phyloP scores from a whole-genome alignment of 2,113 vertebrate species.

The Sceloporus tristichus region DNA sequence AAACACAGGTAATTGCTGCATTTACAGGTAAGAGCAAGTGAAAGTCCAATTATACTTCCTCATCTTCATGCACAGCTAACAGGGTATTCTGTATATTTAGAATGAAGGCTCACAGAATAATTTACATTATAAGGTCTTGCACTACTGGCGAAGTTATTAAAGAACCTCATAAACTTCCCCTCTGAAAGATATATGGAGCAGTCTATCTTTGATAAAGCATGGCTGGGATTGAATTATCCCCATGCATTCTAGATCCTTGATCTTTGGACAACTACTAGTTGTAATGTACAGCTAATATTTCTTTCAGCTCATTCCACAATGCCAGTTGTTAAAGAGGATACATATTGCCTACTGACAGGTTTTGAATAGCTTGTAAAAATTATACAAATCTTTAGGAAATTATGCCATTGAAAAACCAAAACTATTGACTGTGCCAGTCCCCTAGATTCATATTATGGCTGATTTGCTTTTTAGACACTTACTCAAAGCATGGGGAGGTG shows the following conservation, averaged over 20 bases:
- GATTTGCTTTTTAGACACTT: constrained; percentile 48
- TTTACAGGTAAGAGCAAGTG: constrained; percentile 23
- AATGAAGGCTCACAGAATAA: constrained; percentile 65
- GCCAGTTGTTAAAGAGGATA: constrained; percentile 18
- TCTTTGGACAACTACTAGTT: constrained; percentile 68
- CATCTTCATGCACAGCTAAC: constrained; percentile 6
- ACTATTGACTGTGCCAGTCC: constrained; percentile 30
- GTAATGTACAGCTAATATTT: constrained; percentile 63
- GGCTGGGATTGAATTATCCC: constrained; percentile 64
- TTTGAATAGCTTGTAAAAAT: constrained; percentile 54
- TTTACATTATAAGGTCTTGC: constrained; percentile 67
- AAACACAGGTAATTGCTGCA: constrained; percentile 56
- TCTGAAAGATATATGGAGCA: constrained; percentile 70
- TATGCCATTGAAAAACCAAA: background rate
- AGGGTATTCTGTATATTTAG: constrained; percentile 24
- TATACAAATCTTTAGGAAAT: constrained; percentile 53
- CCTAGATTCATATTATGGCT: background rate
- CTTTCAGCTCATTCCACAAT: constrained; percentile 41
- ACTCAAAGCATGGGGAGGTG: constrained; percentile 50
- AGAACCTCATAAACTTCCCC: constrained; percentile 67
- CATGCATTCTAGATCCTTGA: constrained; percentile 52
- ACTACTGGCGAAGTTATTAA: constrained; percentile 70
- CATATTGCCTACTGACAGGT: constrained; percentile 47
- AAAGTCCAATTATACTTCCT: constrained; percentile 38
- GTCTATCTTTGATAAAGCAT: constrained; percentile 61